Conservation (phyloP, 1,140 invertebrate species). For the Triops cancriformis region DNA sequence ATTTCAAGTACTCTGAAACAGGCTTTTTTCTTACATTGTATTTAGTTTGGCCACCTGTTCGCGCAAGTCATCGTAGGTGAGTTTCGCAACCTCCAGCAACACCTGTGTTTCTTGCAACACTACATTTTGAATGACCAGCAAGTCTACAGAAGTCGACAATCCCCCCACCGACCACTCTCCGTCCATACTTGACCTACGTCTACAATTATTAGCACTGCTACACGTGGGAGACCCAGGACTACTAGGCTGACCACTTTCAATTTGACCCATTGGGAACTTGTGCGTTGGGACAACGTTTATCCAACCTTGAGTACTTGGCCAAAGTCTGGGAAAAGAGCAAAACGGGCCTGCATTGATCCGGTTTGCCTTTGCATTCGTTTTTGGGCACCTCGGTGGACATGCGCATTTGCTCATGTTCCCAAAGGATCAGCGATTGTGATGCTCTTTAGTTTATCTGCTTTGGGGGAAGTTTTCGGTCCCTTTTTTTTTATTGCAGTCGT, state of each 20-base stretch:
- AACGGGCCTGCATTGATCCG: neutral
- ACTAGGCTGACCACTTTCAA: neutral
- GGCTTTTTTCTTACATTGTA: constrained; percentile 39
- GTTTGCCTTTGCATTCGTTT: neutral
- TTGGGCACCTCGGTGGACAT: neutral
- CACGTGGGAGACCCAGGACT: neutral
- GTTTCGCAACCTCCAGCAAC: constrained; percentile 38
- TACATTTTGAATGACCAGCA: constrained; percentile 32
- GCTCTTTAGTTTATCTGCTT: no score
- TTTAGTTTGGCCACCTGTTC: constrained; percentile 44
- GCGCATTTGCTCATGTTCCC: neutral
- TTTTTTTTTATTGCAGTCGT: neutral
- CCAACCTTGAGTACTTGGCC: neutral
- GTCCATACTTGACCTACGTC: neutral
- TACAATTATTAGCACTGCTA: neutral
- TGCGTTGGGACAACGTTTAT: neutral
- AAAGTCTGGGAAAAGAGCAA: neutral
- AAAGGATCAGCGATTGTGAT: neutral
- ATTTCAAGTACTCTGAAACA: neutral
- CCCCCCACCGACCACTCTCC: neutral
- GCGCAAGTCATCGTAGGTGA: constrained; percentile 47
- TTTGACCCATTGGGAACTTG: neutral
- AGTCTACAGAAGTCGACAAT: constrained; percentile 19
- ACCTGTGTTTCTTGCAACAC: constrained; percentile 33
- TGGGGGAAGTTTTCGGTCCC: no score